These are phyloP conservation scores for Genyomyrus donnyi DNA, from an alignment of 2,113 vertebrate genomes.

Conservation along the genomic window DNA sequence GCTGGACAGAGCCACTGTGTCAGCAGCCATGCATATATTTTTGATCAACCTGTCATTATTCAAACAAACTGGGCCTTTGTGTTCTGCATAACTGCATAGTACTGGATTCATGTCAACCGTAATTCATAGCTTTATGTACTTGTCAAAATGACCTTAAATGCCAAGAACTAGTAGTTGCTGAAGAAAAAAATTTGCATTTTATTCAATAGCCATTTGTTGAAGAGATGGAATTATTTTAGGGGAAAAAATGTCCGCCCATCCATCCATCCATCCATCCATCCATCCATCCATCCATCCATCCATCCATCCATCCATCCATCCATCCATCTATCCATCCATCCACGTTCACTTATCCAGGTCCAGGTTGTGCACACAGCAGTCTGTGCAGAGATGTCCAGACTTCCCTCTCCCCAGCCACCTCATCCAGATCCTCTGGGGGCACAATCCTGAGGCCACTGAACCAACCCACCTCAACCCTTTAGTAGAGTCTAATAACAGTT, in stretches of 20 bases:
- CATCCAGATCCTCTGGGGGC: background rate
- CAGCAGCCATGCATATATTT: background rate
- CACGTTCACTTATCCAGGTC: background rate
- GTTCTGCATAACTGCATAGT: background rate
- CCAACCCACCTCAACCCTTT: background rate
- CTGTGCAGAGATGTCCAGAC: background rate
- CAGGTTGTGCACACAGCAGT: background rate
- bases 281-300: background rate
- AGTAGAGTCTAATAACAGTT: background rate
- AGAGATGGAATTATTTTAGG: background rate
- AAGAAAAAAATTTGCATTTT: background rate
- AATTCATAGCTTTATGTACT: slow-evolving; percentile 3
- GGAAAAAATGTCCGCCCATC: background rate
- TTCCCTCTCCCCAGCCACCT: background rate
- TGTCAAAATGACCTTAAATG: background rate
- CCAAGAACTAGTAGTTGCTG: background rate
- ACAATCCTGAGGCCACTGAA: background rate
- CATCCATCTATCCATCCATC: background rate
- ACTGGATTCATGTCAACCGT: background rate
- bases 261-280: background rate
- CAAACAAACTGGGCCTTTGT: slow-evolving; percentile 19
- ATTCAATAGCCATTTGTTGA: background rate
- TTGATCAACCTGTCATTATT: slow-evolving; percentile 4
- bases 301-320: background rate
- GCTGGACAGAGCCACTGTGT: background rate